Conservation (phyloP, 2,113 vertebrate species). For the Microtus montanus region DNA sequence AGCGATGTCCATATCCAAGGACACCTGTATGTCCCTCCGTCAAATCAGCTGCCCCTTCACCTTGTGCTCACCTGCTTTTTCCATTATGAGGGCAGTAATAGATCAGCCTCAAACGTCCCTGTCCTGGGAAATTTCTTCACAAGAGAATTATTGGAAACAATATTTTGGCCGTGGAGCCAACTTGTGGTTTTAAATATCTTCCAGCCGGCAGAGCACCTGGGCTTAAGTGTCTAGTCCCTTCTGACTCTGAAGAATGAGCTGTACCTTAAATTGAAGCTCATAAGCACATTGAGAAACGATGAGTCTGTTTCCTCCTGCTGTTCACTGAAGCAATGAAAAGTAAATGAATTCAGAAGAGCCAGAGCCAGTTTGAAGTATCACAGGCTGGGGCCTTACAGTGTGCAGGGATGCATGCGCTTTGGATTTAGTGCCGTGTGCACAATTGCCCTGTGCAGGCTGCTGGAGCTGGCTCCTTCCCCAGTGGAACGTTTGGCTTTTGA, state of each 20-base stretch:
- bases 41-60: constrained; percentile 37
- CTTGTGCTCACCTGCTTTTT: constrained; percentile 65
- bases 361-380: constrained; percentile 17
- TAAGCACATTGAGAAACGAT: constrained; percentile 31
- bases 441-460: not conserved
- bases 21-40: constrained; percentile 68
- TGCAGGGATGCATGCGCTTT: not conserved
- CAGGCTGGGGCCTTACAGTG: not conserved
- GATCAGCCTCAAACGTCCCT: constrained; percentile 50
- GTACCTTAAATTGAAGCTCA: constrained; percentile 43
- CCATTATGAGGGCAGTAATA: constrained; percentile 64
- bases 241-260: constrained; percentile 56
- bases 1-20: constrained; percentile 52
- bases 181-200: constrained; percentile 65
- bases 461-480: not conserved
- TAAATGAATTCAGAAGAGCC: constrained; percentile 24
- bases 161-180: constrained; percentile 48
- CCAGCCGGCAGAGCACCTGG: constrained; percentile 60
- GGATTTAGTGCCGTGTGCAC: not conserved
- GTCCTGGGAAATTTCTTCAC: constrained; percentile 69
- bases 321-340: constrained; percentile 57
- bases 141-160: constrained; percentile 55
- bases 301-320: constrained; percentile 61
- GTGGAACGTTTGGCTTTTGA: not conserved
- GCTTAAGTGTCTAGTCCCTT: constrained; percentile 56